Conservation (phyloP, 2,797 vertebrate species). For the Clarias pachynema region DNA sequence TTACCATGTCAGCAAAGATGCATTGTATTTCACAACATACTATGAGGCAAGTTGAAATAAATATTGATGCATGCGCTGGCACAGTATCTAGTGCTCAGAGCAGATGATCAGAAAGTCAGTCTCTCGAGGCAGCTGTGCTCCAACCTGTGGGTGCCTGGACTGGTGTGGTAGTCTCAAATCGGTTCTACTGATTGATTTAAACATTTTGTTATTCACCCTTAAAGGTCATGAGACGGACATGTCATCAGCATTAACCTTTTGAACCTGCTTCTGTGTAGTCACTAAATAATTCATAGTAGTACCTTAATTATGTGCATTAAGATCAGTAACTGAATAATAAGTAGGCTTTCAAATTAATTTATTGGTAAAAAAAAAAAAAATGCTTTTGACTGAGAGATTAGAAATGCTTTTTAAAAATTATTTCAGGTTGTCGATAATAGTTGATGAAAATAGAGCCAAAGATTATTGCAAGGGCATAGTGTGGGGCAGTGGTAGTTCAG, state of each 20-base stretch:
- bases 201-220: not conserved
- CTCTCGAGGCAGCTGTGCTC: not conserved
- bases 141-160: not conserved
- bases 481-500: too few species aligned
- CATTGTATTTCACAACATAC: not conserved
- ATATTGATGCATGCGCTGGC: not conserved
- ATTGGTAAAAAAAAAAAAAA: not conserved
- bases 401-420: not conserved
- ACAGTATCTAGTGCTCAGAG: not conserved
- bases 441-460: not conserved
- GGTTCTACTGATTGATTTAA: not conserved
- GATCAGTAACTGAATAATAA: not conserved
- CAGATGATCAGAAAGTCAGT: not conserved
- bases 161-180: not conserved
- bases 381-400: not conserved
- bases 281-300: not conserved
- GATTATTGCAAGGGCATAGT: not conserved
- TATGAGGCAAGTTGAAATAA: not conserved
- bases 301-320: not conserved
- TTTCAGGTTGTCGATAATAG: not conserved
- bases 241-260: not conserved
- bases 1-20: not conserved
- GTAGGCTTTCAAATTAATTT: not conserved
- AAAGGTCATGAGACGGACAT: not conserved
- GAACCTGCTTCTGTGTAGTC: not conserved